Percentiles rank a stretch among this genome's conserved stretches.
phyloP scores from a whole-genome alignment of 2,888 invertebrate species.

The Acheta domesticus region DNA sequence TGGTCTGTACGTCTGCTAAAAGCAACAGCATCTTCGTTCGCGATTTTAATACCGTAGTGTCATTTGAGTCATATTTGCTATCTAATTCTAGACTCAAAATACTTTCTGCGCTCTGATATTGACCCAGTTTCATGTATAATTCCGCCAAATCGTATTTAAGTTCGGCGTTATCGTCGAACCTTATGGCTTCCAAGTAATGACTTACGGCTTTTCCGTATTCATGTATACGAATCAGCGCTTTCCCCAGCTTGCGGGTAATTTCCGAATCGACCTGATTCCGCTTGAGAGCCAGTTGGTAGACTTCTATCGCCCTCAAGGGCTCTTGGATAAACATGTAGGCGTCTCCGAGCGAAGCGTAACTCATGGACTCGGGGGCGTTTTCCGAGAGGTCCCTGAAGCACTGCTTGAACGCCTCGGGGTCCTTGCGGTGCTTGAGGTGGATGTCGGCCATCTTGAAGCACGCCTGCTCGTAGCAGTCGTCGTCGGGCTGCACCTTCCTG shows the following conservation, averaged over 20 bases:
- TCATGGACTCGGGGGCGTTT: constrained; percentile 68
- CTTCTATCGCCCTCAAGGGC: constrained; percentile 74
- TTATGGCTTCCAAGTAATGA: constrained; percentile 82
- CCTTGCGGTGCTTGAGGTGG: constrained; percentile 79
- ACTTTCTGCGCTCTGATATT: constrained; percentile 83
- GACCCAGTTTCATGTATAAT: constrained; percentile 78
- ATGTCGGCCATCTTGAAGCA: constrained; percentile 76
- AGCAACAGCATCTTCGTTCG: constrained; percentile 59
- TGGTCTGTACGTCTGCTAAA: too few species aligned
- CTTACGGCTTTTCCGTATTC: constrained; percentile 75
- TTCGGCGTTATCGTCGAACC: constrained; percentile 58
- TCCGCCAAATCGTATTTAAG: constrained; percentile 81
- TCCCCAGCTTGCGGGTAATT: constrained; percentile 82
- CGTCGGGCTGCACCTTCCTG: constrained; percentile 70
- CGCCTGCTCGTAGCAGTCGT: constrained; percentile 69
- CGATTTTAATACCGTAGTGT: constrained; percentile 49
- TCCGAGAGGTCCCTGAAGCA: constrained; percentile 79
- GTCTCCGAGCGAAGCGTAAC: constrained; percentile 84
- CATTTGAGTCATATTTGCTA: constrained; percentile 49
- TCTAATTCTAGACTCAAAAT: constrained; percentile 72
- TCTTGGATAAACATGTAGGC: constrained; percentile 85
- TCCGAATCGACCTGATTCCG: constrained; percentile 72
- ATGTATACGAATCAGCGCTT: constrained; percentile 68
- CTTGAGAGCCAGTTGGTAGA: constrained; percentile 81
- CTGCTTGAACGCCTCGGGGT: constrained; percentile 79